Evolutionary conservation across 2,113 vertebrate species (phyloP), one percentile per base, ranked within the genome.

Genomic region (Corythornis vintsioides): DNA sequence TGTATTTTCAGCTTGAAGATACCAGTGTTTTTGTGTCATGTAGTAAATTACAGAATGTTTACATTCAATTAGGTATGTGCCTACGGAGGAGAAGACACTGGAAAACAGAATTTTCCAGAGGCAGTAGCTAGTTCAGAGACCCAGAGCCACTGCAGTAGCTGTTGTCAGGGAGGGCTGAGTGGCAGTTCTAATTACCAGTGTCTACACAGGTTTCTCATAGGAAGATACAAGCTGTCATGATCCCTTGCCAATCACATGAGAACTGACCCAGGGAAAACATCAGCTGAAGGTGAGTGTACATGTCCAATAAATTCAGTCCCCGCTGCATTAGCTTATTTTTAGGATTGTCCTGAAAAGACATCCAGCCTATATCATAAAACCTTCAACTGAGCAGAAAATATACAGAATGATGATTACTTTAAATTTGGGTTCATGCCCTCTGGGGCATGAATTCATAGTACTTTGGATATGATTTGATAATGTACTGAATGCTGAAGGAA

Each of bases 141-240:
- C 80, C 92, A 53, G 89, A 91, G 94, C 72, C 83, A 76, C 48
- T 91, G 87, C 89, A 93, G 95, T 24, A 86, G 84, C 94, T 90
- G 86, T 86, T 17, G 33, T 79, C 87, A 95, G 81, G 83, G 87
- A 91, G 93, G 85, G 55, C 95, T 97, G 97, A 97, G 92, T 97
- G 97, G 96, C 97, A 97, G 97, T 96, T 96, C 97, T 98, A 97
- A 98, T 98, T 97, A 97, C 96, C 96, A 85, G 91, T 95, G 97
- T 97, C 97, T 97, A 61, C 86, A 83, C 86, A 82, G 92, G 92
- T 91, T 97, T 90, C 95, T 97, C 93, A 92, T 93, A 93, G 83
- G 93, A 97, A 97, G 85, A 74, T 93, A 94, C 90, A 80, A 97
- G 94, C 96, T 98, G 97, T 97, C 97, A 98, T 7, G 42, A 95